These are phyloP conservation scores for Dynastes hyllus DNA, from an alignment of 2,888 invertebrate species.

Conservation along the genomic window DNA sequence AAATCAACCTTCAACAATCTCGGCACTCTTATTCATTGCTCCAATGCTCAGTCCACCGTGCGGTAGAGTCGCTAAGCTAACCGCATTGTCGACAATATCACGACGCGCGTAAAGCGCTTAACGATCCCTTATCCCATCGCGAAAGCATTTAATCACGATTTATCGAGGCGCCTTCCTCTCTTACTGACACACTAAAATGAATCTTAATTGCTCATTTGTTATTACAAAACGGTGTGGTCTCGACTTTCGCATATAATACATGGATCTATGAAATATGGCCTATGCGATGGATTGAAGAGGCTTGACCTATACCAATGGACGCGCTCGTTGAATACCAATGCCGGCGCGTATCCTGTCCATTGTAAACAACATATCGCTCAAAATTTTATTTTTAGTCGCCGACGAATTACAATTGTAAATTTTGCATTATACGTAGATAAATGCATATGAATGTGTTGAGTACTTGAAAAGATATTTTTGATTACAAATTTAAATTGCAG, in stretches of 20 bases:
- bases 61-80: conserved; percentile 3
- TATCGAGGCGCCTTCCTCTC: conserved; percentile 42
- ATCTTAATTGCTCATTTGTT: conserved; percentile 47
- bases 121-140: conserved; percentile 36
- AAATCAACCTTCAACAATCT: not conserved
- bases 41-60: not conserved
- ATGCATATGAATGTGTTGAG: not conserved
- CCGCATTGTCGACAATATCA: conserved; percentile 8
- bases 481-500: too few species aligned
- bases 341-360: conserved; percentile 24
- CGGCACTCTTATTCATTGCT: not conserved
- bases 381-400: conserved; percentile 26
- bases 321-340: conserved; percentile 29
- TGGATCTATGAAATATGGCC: conserved; percentile 25
- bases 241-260: conserved; percentile 33
- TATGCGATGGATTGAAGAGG: not conserved
- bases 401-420: conserved; percentile 27
- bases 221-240: conserved; percentile 38
- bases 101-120: conserved; percentile 5
- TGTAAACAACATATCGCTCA: conserved; percentile 40
- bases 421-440: not conserved
- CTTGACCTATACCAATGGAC: conserved; percentile 38
- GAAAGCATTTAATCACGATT: conserved; percentile 42
- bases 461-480: too few species aligned
- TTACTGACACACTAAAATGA: conserved; percentile 47